These are phyloP conservation scores for Murina feae DNA, from an alignment of 2,113 vertebrate genomes.

Conservation along the genomic window DNA sequence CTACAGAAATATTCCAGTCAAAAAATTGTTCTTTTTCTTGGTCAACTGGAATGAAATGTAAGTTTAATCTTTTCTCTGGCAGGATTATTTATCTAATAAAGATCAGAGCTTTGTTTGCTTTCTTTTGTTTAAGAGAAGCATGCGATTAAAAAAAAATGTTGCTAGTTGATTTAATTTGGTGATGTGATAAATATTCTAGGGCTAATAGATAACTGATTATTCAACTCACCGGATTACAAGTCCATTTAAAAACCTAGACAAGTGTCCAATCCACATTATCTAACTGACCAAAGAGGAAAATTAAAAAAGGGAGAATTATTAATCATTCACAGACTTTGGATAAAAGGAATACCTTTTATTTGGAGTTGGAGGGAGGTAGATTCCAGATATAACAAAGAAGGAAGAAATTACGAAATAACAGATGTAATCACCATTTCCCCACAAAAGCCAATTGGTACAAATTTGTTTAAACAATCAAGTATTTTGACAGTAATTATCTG, in stretches of 20 bases:
- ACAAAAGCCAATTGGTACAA: neutral
- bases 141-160: neutral
- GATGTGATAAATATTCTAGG: neutral
- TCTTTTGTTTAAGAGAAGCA: neutral
- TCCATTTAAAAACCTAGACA: neutral
- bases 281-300: neutral
- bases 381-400: neutral
- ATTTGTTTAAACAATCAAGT: neutral
- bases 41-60: slow-evolving; percentile 81
- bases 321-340: neutral
- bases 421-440: neutral
- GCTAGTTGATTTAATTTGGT: neutral
- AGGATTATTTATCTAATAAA: neutral
- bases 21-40: slow-evolving; percentile 74
- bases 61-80: slow-evolving; percentile 63
- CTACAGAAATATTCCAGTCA: slow-evolving; percentile 54
- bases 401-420: neutral
- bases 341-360: neutral
- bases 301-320: slow-evolving; percentile 4
- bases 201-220: neutral
- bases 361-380: neutral
- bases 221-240: neutral
- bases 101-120: neutral
- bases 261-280: neutral
- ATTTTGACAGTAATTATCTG: neutral